phyloP scores from a whole-genome alignment of 2,113 vertebrate genomes.

The Grantiella picta region DNA sequence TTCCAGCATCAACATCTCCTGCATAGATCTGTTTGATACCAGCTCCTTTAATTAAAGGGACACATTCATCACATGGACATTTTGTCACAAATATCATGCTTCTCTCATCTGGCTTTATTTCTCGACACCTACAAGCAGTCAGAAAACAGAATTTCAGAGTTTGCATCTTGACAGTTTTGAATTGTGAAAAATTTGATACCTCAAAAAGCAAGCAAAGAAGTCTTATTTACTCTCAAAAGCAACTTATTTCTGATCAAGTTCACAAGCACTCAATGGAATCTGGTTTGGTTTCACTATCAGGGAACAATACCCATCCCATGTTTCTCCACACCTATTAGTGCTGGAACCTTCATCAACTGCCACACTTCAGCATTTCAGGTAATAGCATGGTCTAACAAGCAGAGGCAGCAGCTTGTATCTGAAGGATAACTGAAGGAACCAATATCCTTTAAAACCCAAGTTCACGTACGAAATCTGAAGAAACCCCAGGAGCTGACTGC shows the following conservation, averaged over 20 bases:
- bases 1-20: constrained; percentile 86
- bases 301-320: background rate
- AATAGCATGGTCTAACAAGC: background rate
- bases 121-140: constrained; percentile 76
- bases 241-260: background rate
- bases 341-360: background rate
- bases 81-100: constrained; percentile 95
- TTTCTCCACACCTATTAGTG: background rate
- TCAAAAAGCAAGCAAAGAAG: background rate
- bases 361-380: background rate
- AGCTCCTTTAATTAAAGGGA: constrained; percentile 90
- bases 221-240: background rate
- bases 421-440: background rate
- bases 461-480: background rate
- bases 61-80: constrained; percentile 93
- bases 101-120: constrained; percentile 83
- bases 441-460: background rate
- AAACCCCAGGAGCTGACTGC: background rate
- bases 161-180: background rate
- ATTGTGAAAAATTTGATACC: background rate
- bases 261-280: background rate
- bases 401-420: background rate
- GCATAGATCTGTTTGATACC: constrained; percentile 93
- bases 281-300: background rate
- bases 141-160: background rate